These are phyloP conservation scores for Trialeurodes vaporariorum DNA, from an alignment of 1,140 invertebrate genomes.

Conservation along the genomic window DNA sequence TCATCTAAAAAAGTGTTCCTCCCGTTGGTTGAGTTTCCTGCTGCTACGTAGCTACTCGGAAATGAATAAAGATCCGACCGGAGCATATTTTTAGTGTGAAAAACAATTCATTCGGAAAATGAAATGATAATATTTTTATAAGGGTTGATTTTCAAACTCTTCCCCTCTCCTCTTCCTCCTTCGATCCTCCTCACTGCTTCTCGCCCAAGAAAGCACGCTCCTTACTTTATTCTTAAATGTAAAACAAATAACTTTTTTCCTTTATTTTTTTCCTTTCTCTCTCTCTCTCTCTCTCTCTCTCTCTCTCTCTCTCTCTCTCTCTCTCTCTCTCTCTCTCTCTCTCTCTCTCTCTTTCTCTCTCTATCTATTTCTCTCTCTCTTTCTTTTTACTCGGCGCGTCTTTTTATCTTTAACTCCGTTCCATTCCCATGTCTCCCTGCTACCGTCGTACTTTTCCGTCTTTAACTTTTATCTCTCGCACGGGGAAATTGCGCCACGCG, in stretches of 20 bases:
- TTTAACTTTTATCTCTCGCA: no score
- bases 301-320: no score
- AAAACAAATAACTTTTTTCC: slow-evolving; percentile 1
- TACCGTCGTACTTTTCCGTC: not conserved
- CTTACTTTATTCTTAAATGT: not conserved
- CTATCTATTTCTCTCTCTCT: no score
- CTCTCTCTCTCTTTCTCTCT: no score
- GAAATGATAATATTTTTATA: slow-evolving; percentile 1
- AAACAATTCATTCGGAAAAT: slow-evolving; percentile 1
- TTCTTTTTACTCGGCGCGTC: not conserved
- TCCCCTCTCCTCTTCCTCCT: not conserved
- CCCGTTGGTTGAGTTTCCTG: no score
- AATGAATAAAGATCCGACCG: not conserved
- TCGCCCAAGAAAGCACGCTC: no score
- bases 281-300: no score
- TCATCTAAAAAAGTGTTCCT: not conserved
- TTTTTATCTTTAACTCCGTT: not conserved
- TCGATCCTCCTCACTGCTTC: no score
- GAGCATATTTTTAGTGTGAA: not conserved
- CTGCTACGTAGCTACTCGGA: no score
- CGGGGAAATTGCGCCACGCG: no score
- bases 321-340: no score
- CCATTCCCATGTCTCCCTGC: not conserved
- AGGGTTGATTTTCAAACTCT: not conserved
- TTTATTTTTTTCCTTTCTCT: no score